Conservation (phyloP, 2,888 invertebrate species). For the Parelbella ahira region DNA sequence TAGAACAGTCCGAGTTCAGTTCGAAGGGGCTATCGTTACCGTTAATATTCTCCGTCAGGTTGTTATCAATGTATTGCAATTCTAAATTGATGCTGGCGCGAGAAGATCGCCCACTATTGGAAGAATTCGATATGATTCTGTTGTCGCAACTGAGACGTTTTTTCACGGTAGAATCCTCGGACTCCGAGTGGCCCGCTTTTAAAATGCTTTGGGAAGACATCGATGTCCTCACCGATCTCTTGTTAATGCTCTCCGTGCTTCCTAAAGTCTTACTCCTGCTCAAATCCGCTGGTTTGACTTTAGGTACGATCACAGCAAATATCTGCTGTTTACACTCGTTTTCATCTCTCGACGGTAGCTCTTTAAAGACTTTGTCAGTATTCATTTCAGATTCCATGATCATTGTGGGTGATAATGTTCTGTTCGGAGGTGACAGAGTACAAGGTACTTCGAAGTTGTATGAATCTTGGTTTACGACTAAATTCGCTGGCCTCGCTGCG, state of each 20-base stretch:
- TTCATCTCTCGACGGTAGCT: slow-evolving; percentile 51
- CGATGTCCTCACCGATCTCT: slow-evolving; percentile 51
- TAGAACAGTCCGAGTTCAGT: slow-evolving; percentile 50
- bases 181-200: slow-evolving; percentile 61
- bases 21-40: slow-evolving; percentile 28
- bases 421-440: slow-evolving; percentile 69
- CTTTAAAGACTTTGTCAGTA: slow-evolving; percentile 70
- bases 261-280: slow-evolving; percentile 46
- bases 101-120: slow-evolving; percentile 58
- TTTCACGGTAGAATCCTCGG: slow-evolving; percentile 67
- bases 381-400: slow-evolving; percentile 56
- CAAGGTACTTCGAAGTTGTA: slow-evolving; percentile 64
- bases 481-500: slow-evolving; percentile 48
- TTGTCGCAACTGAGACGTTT: slow-evolving; percentile 73
- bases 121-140: slow-evolving; percentile 49
- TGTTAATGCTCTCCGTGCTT: slow-evolving; percentile 61
- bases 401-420: slow-evolving; percentile 69
- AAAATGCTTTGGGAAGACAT: slow-evolving; percentile 59
- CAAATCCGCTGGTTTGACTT: slow-evolving; percentile 52
- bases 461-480: slow-evolving; percentile 50
- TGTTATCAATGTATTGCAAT: slow-evolving; percentile 59
- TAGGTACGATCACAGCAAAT: slow-evolving; percentile 74
- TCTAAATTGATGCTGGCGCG: slow-evolving; percentile 66
- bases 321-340: slow-evolving; percentile 56
- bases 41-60: slow-evolving; percentile 50